These are phyloP conservation scores for Diplodus sargus DNA, from an alignment of 2,797 vertebrate species.

Conservation along the genomic window DNA sequence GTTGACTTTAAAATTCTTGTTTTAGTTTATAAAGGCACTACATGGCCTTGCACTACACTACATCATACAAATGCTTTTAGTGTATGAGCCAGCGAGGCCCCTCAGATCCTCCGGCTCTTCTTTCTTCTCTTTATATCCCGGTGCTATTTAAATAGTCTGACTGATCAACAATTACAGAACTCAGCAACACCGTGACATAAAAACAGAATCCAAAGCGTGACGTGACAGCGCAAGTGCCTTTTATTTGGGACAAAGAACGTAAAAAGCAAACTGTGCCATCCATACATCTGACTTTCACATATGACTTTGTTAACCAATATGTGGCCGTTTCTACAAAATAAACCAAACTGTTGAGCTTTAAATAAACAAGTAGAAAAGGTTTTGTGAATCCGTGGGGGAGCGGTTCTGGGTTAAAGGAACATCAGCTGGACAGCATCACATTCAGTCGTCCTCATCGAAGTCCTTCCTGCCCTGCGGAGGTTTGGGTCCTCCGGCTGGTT, in stretches of 20 bases:
- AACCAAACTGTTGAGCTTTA: slow-evolving; percentile 76
- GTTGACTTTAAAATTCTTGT: no score
- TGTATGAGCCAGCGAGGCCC: no score
- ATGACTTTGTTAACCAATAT: slow-evolving; percentile 48
- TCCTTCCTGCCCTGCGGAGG: slow-evolving; percentile 94
- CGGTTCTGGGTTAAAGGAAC: slow-evolving; percentile 25
- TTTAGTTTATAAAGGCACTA: no score
- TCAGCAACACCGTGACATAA: neutral
- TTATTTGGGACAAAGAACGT: slow-evolving; percentile 78
- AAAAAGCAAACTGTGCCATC: slow-evolving; percentile 73
- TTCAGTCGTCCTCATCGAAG: slow-evolving; percentile 96
- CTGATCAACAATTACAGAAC: neutral
- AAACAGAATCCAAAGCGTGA: slow-evolving; percentile 14
- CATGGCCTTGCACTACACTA: no score
- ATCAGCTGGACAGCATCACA: slow-evolving; percentile 27
- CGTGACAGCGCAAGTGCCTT: slow-evolving; percentile 74
- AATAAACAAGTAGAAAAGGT: slow-evolving; percentile 83
- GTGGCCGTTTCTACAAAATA: slow-evolving; percentile 68
- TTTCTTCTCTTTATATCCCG: no score
- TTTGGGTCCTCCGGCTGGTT: slow-evolving; percentile 93
- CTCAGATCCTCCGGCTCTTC: no score
- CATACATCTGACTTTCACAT: slow-evolving; percentile 57
- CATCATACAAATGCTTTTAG: no score
- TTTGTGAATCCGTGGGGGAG: slow-evolving; percentile 36
- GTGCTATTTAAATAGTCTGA: no score